Percentiles rank a stretch among this genome's conserved stretches.
Conservation (phyloP, 2,113 vertebrate species). For the Tonatia bakeri region DNA sequence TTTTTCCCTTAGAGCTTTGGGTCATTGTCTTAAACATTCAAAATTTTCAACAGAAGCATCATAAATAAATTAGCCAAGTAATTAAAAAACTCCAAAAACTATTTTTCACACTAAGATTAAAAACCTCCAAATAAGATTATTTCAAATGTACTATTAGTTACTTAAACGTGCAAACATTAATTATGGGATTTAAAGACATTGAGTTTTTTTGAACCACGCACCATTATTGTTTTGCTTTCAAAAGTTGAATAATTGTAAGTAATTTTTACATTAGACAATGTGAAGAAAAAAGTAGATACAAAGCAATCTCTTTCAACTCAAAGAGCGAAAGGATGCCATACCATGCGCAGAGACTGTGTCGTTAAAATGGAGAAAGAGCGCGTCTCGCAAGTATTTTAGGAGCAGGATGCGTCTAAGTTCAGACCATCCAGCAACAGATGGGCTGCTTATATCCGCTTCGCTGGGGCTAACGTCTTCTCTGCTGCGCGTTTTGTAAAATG, state of each 20-base stretch:
- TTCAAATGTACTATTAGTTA: background rate
- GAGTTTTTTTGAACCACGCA: background rate
- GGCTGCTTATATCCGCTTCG: conserved; percentile 22
- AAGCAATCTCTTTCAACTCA: background rate
- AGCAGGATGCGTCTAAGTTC: background rate
- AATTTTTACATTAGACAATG: background rate
- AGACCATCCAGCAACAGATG: conserved; percentile 39
- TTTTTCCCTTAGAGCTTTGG: background rate
- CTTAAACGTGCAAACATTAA: background rate
- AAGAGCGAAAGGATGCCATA: background rate
- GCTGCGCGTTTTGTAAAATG: background rate
- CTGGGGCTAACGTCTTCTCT: conserved; percentile 9
- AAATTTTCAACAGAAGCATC: background rate
- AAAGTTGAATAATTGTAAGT: background rate
- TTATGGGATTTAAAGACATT: background rate
- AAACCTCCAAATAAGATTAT: background rate
- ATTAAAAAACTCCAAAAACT: background rate
- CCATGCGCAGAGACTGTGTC: background rate
- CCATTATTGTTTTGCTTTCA: background rate
- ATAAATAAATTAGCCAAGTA: background rate
- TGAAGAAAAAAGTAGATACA: background rate
- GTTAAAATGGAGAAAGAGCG: conserved; percentile 34
- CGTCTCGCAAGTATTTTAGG: conserved; percentile 27
- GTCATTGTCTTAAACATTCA: background rate
- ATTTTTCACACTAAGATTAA: background rate